Percentiles rank a stretch among this genome's conserved stretches.
Evolutionary conservation across 2,797 vertebrate genomes (phyloP).

Genomic region (Astyanax mexicanus): DNA sequence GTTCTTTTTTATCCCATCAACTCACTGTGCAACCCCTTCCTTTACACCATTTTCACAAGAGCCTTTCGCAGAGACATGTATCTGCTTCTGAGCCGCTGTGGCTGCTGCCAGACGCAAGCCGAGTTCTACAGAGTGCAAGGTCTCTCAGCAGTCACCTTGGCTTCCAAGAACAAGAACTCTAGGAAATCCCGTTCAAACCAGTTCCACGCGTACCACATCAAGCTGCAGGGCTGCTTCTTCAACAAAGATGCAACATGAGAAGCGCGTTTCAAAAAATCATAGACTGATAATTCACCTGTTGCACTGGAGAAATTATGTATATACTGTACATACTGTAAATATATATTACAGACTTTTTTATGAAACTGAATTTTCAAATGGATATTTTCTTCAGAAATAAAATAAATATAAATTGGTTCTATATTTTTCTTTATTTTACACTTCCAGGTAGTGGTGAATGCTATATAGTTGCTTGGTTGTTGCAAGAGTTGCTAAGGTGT

Average conservation of each 20-base stretch:
- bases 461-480: too few relatives aligned
- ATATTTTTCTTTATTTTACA: not conserved
- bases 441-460: too few relatives aligned
- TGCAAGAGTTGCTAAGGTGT: too few relatives aligned
- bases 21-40: conserved; percentile 93
- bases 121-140: conserved; percentile 82
- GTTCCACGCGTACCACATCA: conserved; percentile 73
- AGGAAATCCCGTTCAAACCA: conserved; percentile 60
- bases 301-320: too few relatives aligned
- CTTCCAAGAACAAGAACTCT: conserved; percentile 53
- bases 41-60: conserved; percentile 93
- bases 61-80: conserved; percentile 88
- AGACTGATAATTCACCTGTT: not conserved
- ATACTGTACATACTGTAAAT: conserved; percentile 46
- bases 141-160: conserved; percentile 73
- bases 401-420: not conserved
- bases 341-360: conserved; percentile 30
- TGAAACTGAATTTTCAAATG: not conserved
- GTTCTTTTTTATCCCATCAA: conserved; percentile 94
- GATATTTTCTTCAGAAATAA: not conserved
- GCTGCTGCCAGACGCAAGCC: conserved; percentile 76
- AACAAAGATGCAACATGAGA: conserved; percentile 72
- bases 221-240: conserved; percentile 74
- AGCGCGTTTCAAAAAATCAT: not conserved
- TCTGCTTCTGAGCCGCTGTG: conserved; percentile 82